Evolutionary conservation across 2,113 vertebrate species (phyloP).

Genomic region (Myxocyprinus asiaticus): DNA sequence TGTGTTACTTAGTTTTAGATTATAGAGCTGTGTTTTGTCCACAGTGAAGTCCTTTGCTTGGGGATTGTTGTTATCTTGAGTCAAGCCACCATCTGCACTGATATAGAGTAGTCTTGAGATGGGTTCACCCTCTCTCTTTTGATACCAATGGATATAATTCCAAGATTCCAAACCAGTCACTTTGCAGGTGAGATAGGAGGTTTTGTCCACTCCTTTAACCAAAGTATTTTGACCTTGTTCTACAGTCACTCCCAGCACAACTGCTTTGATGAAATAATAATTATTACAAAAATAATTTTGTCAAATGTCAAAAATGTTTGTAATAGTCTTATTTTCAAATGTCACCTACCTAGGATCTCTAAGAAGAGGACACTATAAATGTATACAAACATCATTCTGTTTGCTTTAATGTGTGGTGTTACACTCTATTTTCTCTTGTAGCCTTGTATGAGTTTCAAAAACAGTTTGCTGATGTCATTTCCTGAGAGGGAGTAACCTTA

Average conservation of each 20-base stretch:
- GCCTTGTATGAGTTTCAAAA: neutral
- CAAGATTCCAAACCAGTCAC: neutral
- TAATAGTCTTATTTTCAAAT: neutral
- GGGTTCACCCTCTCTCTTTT: constrained; percentile 37
- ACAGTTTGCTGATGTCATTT: constrained; percentile 23
- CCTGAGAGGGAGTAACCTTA: no score
- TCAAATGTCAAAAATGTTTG: neutral
- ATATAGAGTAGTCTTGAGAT: constrained; percentile 41
- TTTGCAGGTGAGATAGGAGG: constrained; percentile 25
- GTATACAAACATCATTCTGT: constrained; percentile 18
- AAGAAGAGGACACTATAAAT: neutral
- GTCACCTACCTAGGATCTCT: constrained; percentile 15
- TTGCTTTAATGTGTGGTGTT: neutral
- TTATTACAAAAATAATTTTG: neutral
- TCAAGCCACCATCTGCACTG: fast-evolving
- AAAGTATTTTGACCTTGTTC: neutral
- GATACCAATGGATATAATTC: constrained; percentile 53
- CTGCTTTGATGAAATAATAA: neutral
- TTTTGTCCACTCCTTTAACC: constrained; percentile 4
- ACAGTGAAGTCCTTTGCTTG: constrained; percentile 38
- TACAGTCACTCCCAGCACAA: constrained; percentile 5
- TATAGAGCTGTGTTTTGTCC: neutral
- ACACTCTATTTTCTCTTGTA: neutral
- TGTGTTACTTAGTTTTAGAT: neutral
- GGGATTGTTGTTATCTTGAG: neutral